Conservation (phyloP, 2,888 invertebrate genomes). For the Pedicia rivosa region DNA sequence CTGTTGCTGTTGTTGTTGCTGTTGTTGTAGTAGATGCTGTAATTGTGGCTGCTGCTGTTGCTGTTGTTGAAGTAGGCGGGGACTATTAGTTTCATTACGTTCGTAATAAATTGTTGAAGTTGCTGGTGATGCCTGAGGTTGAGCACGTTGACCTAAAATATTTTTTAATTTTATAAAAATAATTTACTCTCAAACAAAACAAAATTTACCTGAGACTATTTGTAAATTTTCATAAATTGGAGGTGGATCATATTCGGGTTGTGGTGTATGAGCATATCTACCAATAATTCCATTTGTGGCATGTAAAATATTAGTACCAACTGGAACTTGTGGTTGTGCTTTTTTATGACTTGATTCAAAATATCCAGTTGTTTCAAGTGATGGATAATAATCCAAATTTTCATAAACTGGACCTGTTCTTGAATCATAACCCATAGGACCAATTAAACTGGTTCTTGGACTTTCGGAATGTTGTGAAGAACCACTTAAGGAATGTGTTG, state of each 20-base stretch:
- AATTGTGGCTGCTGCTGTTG: not conserved
- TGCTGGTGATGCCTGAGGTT: slow-evolving; percentile 30
- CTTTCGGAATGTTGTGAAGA: slow-evolving; percentile 41
- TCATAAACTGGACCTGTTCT: slow-evolving; percentile 50
- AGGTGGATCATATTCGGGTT: slow-evolving; percentile 35
- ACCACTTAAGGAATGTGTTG: slow-evolving; percentile 42
- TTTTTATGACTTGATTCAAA: slow-evolving; percentile 35
- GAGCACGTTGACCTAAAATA: slow-evolving; percentile 28
- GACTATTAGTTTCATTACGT: slow-evolving; percentile 6
- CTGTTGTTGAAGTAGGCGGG: no score
- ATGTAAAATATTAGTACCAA: slow-evolving; percentile 33
- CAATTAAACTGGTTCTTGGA: slow-evolving; percentile 24
- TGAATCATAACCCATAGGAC: slow-evolving; percentile 14
- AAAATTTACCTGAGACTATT: slow-evolving; percentile 35
- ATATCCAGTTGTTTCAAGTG: slow-evolving; percentile 23
- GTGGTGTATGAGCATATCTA: slow-evolving; percentile 32
- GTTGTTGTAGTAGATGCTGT: not conserved
- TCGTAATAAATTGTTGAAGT: slow-evolving; percentile 23
- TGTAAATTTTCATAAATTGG: slow-evolving; percentile 50
- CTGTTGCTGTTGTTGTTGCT: not conserved
- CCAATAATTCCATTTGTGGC: slow-evolving; percentile 34
- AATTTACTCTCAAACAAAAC: slow-evolving; percentile 9
- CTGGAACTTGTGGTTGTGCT: slow-evolving; percentile 68
- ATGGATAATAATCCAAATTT: slow-evolving; percentile 64
- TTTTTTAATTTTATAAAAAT: slow-evolving; percentile 9